phyloP scores from a whole-genome alignment of 2,797 vertebrate genomes.

The Tragelaphus eurycerus region DNA sequence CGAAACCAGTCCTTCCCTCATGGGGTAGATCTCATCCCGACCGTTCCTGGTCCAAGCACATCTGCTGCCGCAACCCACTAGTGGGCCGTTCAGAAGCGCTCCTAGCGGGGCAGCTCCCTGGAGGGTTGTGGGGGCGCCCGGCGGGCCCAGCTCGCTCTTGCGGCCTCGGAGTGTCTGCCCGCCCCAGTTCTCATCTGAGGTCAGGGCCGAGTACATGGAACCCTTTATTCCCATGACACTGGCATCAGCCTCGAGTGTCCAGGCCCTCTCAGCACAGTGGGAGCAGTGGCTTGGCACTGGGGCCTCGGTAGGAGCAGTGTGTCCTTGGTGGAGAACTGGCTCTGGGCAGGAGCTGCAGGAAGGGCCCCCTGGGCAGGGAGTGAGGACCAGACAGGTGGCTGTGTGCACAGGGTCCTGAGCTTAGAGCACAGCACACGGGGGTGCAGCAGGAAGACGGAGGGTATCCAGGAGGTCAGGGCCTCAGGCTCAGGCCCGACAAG shows the following conservation, averaged over 20 bases:
- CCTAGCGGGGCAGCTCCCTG: fast-evolving
- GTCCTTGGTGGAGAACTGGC: neutral
- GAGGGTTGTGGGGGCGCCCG: too few species aligned
- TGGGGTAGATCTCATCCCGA: fast-evolving
- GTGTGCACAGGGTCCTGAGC: fast-evolving
- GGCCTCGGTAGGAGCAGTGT: neutral
- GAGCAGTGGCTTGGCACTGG: fast-evolving
- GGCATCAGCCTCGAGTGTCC: neutral
- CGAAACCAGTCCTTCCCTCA: neutral
- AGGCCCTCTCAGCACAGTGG: fast-evolving
- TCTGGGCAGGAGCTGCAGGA: neutral
- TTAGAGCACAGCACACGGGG: neutral
- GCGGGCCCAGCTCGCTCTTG: neutral
- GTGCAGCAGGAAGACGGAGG: neutral
- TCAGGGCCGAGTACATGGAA: fast-evolving
- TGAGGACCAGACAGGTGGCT: neutral
- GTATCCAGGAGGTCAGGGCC: neutral
- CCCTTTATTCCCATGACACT: fast-evolving
- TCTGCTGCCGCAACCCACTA: too few species aligned
- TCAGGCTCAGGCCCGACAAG: neutral
- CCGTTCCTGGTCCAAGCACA: fast-evolving
- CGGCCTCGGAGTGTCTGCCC: neutral
- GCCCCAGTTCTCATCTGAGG: fast-evolving
- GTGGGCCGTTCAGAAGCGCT: fast-evolving
- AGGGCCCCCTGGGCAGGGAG: neutral